Percentiles rank a stretch among this genome's conserved stretches.
Conservation (phyloP, 2,797 vertebrate species). For the Lagodon rhomboides region DNA sequence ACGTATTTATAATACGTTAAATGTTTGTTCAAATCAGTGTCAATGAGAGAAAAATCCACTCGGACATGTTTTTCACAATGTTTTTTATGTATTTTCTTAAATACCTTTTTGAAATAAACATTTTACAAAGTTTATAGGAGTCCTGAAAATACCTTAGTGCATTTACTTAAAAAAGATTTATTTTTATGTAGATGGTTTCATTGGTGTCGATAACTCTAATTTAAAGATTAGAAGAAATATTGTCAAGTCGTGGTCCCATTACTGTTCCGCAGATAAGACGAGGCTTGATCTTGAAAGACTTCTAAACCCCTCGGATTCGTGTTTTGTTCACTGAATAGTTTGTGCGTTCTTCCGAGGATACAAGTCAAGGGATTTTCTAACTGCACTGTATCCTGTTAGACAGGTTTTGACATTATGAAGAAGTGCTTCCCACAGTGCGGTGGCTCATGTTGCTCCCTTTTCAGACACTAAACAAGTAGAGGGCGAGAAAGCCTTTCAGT, state of each 20-base stretch:
- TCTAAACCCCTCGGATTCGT: no score
- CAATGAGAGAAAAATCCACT: slow-evolving; percentile 1
- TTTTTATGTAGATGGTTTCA: slow-evolving; percentile 7
- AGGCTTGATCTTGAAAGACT: slow-evolving; percentile 2
- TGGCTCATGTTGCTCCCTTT: slow-evolving; percentile 62
- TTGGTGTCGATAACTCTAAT: background rate
- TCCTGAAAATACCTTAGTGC: slow-evolving; percentile 4
- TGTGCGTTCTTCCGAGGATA: slow-evolving; percentile 1
- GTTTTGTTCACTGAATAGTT: slow-evolving; percentile 19
- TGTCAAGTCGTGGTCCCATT: background rate
- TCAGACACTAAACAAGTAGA: slow-evolving; percentile 36
- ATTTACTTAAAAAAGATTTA: background rate
- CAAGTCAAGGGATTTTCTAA: background rate
- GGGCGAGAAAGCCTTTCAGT: slow-evolving; percentile 47
- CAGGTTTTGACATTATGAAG: slow-evolving; percentile 45
- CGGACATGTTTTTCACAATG: background rate
- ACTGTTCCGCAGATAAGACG: background rate
- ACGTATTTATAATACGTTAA: background rate
- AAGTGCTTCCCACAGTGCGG: slow-evolving; percentile 24
- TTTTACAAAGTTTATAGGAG: slow-evolving; percentile 23
- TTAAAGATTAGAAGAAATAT: background rate
- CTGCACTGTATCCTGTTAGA: slow-evolving; percentile 33
- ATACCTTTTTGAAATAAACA: slow-evolving; percentile 11
- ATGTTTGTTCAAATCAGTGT: slow-evolving; percentile 2
- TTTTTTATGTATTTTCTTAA: slow-evolving; percentile 20